Evolutionary conservation across 2,888 invertebrate genomes (phyloP).

Genomic region (Caenorhabditis sulstoni): DNA sequence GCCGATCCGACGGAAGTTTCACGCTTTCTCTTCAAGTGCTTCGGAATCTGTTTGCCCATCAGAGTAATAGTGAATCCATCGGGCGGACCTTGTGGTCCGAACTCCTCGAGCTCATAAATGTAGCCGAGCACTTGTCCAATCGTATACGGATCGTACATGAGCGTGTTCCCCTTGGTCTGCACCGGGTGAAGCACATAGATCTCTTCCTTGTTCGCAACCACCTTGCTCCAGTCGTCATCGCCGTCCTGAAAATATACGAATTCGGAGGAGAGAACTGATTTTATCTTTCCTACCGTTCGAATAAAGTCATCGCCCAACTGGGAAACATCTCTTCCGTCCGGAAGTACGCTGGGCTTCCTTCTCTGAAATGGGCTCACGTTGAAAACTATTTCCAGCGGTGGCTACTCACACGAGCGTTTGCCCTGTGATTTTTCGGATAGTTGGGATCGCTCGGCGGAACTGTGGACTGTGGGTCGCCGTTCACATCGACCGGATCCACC

Average conservation of each 20-base stretch:
- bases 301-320: neutral
- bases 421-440: no score
- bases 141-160: slow-evolving; percentile 3
- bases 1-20: no score
- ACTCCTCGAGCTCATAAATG: slow-evolving; percentile 1
- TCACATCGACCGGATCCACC: no score
- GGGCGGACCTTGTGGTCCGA: neutral
- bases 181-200: slow-evolving; percentile 25
- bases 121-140: slow-evolving; percentile 7
- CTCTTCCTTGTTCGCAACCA: slow-evolving; percentile 16
- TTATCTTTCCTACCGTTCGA: neutral
- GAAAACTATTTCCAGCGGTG: no score
- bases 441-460: no score
- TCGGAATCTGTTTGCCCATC: neutral
- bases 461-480: no score
- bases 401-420: no score
- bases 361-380: no score
- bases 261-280: neutral
- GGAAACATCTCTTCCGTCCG: neutral
- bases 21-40: neutral
- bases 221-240: neutral
- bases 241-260: slow-evolving; percentile 1
- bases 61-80: neutral
- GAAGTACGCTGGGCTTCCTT: no score
- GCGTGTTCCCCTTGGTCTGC: neutral